phyloP scores from a whole-genome alignment of 30 jellyfish, hydroid and myxozoan genomes.

The Turritopsis dohrnii region DNA sequence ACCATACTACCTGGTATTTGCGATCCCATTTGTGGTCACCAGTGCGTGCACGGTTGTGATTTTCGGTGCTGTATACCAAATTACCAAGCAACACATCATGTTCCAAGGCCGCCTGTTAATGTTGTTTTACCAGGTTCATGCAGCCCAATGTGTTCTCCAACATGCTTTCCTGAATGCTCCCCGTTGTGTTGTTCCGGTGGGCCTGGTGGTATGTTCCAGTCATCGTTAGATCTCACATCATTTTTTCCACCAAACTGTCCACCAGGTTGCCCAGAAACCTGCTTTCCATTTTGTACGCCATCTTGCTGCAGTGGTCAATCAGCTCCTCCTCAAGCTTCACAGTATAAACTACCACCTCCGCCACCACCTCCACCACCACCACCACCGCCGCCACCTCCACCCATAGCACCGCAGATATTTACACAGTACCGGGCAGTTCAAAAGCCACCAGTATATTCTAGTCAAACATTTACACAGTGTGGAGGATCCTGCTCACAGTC shows the following conservation, averaged over 20 bases:
- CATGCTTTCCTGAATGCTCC: slow-evolving; percentile 76
- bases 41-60: slow-evolving; percentile 84
- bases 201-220: slow-evolving; percentile 32
- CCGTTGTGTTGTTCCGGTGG: slow-evolving; percentile 71
- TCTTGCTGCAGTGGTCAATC: slow-evolving; percentile 23
- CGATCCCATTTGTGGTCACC: slow-evolving; percentile 88
- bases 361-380: slow-evolving; percentile 26
- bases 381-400: slow-evolving; percentile 19
- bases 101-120: slow-evolving; percentile 42
- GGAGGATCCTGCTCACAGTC: slow-evolving; percentile 58
- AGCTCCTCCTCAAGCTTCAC: slow-evolving; percentile 27
- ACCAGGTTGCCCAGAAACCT: slow-evolving; percentile 19
- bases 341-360: slow-evolving; percentile 25
- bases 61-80: slow-evolving; percentile 89
- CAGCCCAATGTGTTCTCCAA: slow-evolving; percentile 76
- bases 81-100: slow-evolving; percentile 51
- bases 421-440: neutral
- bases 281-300: slow-evolving; percentile 25
- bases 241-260: slow-evolving; percentile 31
- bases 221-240: slow-evolving; percentile 6
- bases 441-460: slow-evolving; percentile 29
- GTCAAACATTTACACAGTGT: slow-evolving; percentile 55
- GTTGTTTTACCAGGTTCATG: slow-evolving; percentile 52
- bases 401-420: slow-evolving; percentile 8
- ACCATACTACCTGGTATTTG: slow-evolving; percentile 59